Conservation (phyloP, 53 echinoderm and acorn worm species). For the Holothuria scabra region DNA sequence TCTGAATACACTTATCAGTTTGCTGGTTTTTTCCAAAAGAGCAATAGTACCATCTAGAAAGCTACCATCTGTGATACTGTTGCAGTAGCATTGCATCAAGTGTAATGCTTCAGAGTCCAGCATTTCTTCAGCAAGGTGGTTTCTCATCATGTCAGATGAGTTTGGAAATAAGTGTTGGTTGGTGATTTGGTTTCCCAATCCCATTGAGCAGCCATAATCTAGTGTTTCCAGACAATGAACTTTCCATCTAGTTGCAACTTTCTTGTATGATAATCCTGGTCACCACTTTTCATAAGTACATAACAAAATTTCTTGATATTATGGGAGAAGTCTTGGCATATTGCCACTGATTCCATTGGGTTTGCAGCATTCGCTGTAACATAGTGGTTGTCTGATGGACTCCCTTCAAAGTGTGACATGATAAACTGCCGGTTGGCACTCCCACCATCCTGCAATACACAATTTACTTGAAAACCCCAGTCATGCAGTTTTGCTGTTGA, state of each 20-base stretch:
- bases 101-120: not conserved
- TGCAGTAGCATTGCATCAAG: not conserved
- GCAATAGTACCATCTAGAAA: not conserved
- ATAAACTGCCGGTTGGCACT: not conserved
- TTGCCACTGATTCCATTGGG: not conserved
- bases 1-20: not conserved
- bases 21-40: not conserved
- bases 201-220: not conserved
- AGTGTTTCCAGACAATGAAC: slow-evolving; percentile 6
- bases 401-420: not conserved
- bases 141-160: not conserved
- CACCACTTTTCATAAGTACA: slow-evolving; percentile 8
- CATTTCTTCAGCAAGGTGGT: not conserved
- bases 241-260: not conserved
- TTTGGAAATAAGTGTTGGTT: not conserved
- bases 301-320: not conserved
- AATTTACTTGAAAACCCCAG: not conserved
- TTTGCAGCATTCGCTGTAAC: not conserved
- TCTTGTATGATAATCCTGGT: not conserved
- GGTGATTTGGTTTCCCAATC: not conserved
- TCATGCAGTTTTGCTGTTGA: not conserved
- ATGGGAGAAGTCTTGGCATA: slow-evolving; percentile 15
- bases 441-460: not conserved
- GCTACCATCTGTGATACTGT: not conserved
- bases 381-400: not conserved